Base-by-base conservation (phyloP, 2,888 invertebrate species). In the Bellardia pandia region DNA sequence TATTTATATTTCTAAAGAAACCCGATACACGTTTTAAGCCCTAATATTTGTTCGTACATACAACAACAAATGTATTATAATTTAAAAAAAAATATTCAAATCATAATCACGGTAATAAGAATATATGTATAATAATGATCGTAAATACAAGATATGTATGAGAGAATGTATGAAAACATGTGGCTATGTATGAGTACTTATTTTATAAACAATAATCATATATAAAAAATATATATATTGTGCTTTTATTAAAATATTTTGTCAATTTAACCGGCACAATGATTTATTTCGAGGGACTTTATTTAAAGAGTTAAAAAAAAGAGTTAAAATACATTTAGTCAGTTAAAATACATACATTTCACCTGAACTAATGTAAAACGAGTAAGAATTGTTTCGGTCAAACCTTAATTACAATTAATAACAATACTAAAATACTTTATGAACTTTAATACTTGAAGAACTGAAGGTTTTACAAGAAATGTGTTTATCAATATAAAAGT, bases 11-110 rank as follows among this genome's bases (percentile, higher is more conserved):
- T 58, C 85, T 74, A 81, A 87, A 87, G 87, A 87, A 87, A 87
- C 87, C 85, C 81, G 87, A 87, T 82, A 87, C 85, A 82, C 87
- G 87, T 75, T 87, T 87, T 68, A 85, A 75, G 85, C 87, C 87
- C 87, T 87, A 86, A 85, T 84, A 62, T 86, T 77, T 51, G 40
- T 82, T 80, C 56, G 81, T 80, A 82, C 23, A 64, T 71, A 83
- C 53, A 77, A 83, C 53, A 77, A 69, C 48, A 76, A 30, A 82
- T 72, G 8, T 78, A 75, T 83, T 83, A 40, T 48, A 40, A 69
- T 75, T 48, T 72, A 51, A 75, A 69, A 45, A 45, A 56, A 77
- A 37, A 56, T 64, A 64, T 72, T 78, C 14, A 60, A 78, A 60
- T 42, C 40, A 74, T 74, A 64, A 76, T 76, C 45, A 62, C 51